Percentiles rank a stretch among this genome's conserved stretches.
phyloP scores from a whole-genome alignment of 2,888 invertebrate species.

The Herminia tarsipennalis region DNA sequence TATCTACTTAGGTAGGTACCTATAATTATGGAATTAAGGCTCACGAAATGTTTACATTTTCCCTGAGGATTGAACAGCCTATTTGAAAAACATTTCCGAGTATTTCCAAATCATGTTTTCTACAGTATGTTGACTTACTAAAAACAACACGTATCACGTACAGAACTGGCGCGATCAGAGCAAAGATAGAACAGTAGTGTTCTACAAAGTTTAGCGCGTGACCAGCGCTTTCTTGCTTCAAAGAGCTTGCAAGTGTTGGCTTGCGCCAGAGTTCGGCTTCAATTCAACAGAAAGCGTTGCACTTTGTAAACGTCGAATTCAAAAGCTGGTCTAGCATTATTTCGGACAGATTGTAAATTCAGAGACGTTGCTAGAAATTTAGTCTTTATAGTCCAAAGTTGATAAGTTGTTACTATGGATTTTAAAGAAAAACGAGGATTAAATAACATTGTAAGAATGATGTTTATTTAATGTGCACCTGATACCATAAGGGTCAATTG shows the following conservation, averaged over 20 bases:
- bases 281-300: constrained; percentile 39
- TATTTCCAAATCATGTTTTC: too few relatives aligned
- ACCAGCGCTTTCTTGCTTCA: constrained; percentile 38
- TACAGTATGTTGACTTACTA: neutral
- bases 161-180: constrained; percentile 30
- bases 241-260: constrained; percentile 29
- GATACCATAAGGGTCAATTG: too few relatives aligned
- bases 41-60: too few relatives aligned
- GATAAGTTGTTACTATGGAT: neutral
- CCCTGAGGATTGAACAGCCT: too few relatives aligned
- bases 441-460: too few relatives aligned
- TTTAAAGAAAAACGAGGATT: neutral
- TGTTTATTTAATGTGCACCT: too few relatives aligned
- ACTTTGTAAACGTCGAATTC: constrained; percentile 25
- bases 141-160: constrained; percentile 17
- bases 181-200: constrained; percentile 39
- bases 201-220: constrained; percentile 46
- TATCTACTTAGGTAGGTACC: too few relatives aligned
- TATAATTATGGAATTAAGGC: too few relatives aligned
- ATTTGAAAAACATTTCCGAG: too few relatives aligned
- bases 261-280: constrained; percentile 31
- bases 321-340: constrained; percentile 21
- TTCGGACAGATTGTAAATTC: constrained; percentile 19
- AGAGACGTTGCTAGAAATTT: neutral
- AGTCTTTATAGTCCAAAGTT: too few relatives aligned